Evolutionary conservation across 2,113 vertebrate species (phyloP).

Genomic region (Forbesichthys agassizii): DNA sequence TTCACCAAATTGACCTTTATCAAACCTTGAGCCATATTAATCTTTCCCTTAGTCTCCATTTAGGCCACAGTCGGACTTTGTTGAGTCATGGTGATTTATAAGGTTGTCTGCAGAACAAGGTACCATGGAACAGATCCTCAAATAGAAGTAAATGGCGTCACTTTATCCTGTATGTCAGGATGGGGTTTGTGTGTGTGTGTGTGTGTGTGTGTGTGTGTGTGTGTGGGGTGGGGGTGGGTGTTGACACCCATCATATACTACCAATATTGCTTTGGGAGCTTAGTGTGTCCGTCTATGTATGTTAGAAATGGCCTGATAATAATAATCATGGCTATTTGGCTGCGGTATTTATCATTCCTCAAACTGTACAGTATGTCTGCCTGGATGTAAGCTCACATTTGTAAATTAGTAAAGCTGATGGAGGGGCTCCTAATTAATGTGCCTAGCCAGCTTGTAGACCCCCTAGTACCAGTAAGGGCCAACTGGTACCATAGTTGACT

Average conservation of each 20-base stretch:
- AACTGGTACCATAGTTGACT: too few relatives aligned
- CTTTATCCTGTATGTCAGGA: constrained; percentile 42
- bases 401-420: neutral
- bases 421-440: neutral
- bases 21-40: constrained; percentile 76
- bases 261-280: constrained; percentile 23
- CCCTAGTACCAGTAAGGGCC: too few relatives aligned
- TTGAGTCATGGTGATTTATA: constrained; percentile 67
- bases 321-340: neutral
- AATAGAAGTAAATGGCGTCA: constrained; percentile 49
- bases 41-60: constrained; percentile 73
- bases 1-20: constrained; percentile 82
- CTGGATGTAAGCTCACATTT: neutral
- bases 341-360: neutral
- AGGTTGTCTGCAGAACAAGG: constrained; percentile 43
- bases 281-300: constrained; percentile 19
- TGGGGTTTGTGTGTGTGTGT: constrained; percentile 13
- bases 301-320: constrained; percentile 1
- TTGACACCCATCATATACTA: constrained; percentile 23
- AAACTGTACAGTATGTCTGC: neutral
- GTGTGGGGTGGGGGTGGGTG: constrained; percentile 24
- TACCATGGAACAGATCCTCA: constrained; percentile 56
- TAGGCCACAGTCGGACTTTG: constrained; percentile 54
- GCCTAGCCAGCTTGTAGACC: neutral
- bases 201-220: constrained; percentile 19